A percentile compares a stretch with the other conserved stretches of the same genome.
phyloP scores from a whole-genome alignment of 2,888 invertebrate genomes.

The Iselma pallidipennis region DNA sequence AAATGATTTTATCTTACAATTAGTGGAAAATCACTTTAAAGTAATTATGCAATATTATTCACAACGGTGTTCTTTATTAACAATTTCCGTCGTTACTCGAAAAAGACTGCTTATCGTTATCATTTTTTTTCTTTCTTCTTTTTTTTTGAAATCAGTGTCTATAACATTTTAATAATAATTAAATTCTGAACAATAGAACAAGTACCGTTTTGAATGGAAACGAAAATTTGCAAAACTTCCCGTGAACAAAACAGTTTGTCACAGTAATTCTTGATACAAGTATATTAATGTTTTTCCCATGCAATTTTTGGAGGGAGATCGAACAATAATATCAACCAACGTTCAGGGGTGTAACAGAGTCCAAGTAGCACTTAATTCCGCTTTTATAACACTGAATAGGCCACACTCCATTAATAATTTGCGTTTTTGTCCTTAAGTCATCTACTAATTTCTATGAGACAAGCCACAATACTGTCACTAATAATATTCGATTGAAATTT shows the following conservation, averaged over 20 bases:
- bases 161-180: no score
- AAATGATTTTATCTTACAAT: no score
- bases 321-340: conserved; percentile 19
- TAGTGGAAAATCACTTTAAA: no score
- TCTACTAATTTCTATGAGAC: conserved; percentile 42
- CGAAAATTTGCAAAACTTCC: background rate
- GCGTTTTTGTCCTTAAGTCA: conserved; percentile 41
- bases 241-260: conserved; percentile 9
- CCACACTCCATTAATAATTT: conserved; percentile 47
- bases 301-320: conserved; percentile 14
- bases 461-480: no score
- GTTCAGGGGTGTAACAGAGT: conserved; percentile 36
- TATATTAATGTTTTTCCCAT: conserved; percentile 26
- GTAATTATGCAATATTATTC: no score
- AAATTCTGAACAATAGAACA: no score
- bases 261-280: conserved; percentile 15
- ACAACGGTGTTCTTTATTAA: no score
- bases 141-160: no score
- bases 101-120: no score
- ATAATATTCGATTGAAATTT: background rate
- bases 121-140: no score
- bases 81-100: no score
- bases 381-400: conserved; percentile 42
- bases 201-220: background rate
- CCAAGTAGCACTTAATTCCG: conserved; percentile 47